Percentiles rank a stretch among this genome's conserved stretches.
Evolutionary conservation across 2,797 vertebrate species (phyloP).

Genomic region (Enteromius afrohamiltoni): DNA sequence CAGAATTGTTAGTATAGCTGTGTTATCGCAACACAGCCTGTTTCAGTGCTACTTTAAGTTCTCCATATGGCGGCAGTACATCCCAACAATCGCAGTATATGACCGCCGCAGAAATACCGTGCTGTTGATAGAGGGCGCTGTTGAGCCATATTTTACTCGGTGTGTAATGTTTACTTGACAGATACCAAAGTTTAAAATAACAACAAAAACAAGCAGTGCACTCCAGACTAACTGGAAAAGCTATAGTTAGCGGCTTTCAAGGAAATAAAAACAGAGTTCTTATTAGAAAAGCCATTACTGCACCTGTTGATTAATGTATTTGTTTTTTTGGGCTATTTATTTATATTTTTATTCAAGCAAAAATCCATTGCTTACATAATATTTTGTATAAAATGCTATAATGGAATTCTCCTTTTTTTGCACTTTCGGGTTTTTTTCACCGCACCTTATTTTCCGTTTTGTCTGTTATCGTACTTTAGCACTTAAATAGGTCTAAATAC

Average conservation of each 20-base stretch:
- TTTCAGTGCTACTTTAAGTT: neutral
- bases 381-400: no score
- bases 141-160: neutral
- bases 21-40: neutral
- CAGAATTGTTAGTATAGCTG: neutral
- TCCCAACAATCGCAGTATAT: neutral
- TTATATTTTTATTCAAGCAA: neutral
- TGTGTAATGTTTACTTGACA: neutral
- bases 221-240: neutral
- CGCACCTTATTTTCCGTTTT: neutral
- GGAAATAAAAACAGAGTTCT: neutral
- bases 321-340: neutral
- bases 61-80: conserved; percentile 6
- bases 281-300: neutral
- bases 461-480: neutral
- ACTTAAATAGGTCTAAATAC: neutral
- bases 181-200: neutral
- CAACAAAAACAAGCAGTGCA: conserved; percentile 4
- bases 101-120: neutral
- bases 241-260: neutral
- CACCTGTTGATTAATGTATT: neutral
- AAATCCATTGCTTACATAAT: neutral
- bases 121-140: conserved; percentile 10
- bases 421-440: neutral
- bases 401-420: no score